Conservation (phyloP, 2,113 vertebrate genomes). For the Pogona vitticeps region DNA sequence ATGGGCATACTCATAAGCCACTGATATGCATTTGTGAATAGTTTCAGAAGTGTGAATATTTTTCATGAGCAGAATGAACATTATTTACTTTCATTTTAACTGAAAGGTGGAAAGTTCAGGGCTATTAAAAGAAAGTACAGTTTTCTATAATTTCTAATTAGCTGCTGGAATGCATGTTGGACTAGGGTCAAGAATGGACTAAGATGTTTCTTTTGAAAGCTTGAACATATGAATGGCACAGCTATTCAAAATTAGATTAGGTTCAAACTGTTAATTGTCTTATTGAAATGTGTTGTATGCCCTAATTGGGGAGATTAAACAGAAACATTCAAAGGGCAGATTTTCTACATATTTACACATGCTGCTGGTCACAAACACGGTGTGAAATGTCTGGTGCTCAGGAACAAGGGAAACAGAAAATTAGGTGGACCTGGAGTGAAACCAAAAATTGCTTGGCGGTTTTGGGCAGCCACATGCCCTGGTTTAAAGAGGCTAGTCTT, state of each 20-base stretch:
- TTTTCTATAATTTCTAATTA: not conserved
- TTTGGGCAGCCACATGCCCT: too few relatives aligned
- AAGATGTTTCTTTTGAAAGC: not conserved
- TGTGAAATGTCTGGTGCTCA: not conserved
- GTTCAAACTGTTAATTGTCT: not conserved
- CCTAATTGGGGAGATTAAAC: not conserved
- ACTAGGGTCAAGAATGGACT: not conserved
- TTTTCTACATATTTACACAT: not conserved
- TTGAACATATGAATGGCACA: not conserved
- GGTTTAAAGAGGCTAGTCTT: not conserved
- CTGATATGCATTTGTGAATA: not conserved
- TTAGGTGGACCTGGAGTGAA: not conserved
- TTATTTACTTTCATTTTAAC: not conserved
- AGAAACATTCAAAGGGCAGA: not conserved
- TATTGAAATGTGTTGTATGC: not conserved
- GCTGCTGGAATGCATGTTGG: conserved; percentile 9
- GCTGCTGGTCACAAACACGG: not conserved
- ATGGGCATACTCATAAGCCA: not conserved
- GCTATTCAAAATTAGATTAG: not conserved
- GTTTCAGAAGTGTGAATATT: not conserved
- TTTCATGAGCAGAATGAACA: not conserved
- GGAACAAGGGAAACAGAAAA: not conserved
- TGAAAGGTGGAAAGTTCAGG: conserved; percentile 5
- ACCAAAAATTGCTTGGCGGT: too few relatives aligned
- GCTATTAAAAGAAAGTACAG: not conserved